Conservation (phyloP, 2,113 vertebrate species). For the Cochlearius cochlearius region DNA sequence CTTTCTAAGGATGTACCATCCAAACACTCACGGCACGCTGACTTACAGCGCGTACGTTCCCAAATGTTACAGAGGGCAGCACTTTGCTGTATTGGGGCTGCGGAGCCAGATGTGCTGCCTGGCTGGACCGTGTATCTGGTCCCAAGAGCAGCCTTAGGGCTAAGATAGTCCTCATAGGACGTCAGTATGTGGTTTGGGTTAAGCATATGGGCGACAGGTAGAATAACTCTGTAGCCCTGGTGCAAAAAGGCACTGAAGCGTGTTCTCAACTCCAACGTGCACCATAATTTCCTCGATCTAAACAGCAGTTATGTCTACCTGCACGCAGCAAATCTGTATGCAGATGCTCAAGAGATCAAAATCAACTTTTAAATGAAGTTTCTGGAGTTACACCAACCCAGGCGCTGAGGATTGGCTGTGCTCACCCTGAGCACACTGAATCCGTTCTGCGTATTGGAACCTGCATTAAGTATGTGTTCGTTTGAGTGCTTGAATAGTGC, state of each 20-base stretch:
- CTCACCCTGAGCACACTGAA: neutral
- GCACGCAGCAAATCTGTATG: neutral
- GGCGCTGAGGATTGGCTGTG: neutral
- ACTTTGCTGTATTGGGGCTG: rapidly evolving
- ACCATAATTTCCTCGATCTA: neutral
- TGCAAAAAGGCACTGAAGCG: neutral
- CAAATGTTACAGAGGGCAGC: neutral
- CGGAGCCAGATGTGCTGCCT: neutral
- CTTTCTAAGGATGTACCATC: neutral
- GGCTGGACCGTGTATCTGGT: neutral
- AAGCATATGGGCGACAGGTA: neutral
- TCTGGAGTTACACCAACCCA: neutral
- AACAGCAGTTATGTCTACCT: neutral
- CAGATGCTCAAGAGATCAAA: neutral
- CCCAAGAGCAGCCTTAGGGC: neutral
- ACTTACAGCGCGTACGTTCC: neutral
- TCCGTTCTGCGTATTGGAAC: neutral
- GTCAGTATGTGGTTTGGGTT: neutral
- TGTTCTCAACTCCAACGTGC: neutral
- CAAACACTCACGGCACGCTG: rapidly evolving
- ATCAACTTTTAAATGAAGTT: neutral
- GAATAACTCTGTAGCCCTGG: neutral
- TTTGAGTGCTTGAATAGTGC: neutral
- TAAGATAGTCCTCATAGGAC: neutral
- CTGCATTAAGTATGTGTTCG: neutral